Evolutionary conservation across 2,113 vertebrate genomes (phyloP).

Genomic region (Lasiurus borealis): DNA sequence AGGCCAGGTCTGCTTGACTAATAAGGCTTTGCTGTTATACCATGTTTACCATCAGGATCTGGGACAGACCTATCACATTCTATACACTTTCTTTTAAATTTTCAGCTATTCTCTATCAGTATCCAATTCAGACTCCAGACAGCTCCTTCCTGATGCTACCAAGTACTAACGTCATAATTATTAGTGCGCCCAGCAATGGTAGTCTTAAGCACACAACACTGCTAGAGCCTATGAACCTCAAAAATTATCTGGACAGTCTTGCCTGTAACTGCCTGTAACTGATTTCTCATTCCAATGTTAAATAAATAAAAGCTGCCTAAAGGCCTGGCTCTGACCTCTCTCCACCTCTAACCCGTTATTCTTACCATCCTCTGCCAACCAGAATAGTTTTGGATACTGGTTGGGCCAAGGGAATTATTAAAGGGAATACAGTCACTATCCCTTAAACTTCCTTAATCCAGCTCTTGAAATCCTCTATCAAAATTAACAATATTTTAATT

Average conservation of each 20-base stretch:
- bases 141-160: background rate
- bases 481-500: constrained; percentile 18
- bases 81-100: background rate
- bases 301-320: background rate
- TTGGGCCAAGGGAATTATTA: background rate
- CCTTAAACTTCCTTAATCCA: constrained; percentile 3
- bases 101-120: background rate
- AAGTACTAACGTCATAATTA: background rate
- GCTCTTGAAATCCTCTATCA: background rate
- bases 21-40: background rate
- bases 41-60: background rate
- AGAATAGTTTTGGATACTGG: background rate
- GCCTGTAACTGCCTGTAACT: background rate
- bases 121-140: background rate
- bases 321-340: background rate
- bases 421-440: background rate
- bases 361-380: background rate
- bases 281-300: background rate
- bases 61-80: background rate
- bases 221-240: background rate
- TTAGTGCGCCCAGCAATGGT: background rate
- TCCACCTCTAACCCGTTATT: background rate
- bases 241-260: background rate
- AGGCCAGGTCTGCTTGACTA: background rate
- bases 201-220: background rate